Evolutionary conservation across 2,888 invertebrate species (phyloP), one percentile per base, ranked within the genome.

Genomic region (Melieria omissa): DNA sequence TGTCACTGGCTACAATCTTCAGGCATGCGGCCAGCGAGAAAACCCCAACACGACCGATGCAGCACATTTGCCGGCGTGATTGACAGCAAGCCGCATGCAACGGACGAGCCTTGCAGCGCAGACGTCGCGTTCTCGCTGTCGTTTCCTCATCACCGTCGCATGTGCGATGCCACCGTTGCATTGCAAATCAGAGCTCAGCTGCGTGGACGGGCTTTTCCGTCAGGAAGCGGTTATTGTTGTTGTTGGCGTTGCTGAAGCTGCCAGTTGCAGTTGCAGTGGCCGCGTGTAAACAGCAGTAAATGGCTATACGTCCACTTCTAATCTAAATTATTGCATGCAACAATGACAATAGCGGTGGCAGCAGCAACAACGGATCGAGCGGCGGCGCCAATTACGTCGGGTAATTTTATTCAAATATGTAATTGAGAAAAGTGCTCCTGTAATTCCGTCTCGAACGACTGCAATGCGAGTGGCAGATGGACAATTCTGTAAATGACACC

Each of bases 401-500:
- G 77, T 81, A 84, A 82, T 84, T 84, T 73, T 74, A 77, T 77
- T 76, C 77, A 76, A 76, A 75, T 74, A 80, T 74, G 80, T 83
- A 83, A 84, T 85, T 84, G 84, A 80, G 80, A 80, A 82, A 83
- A 84, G 82, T 84, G 83, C 84, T 82, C 79, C 83, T 78, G 82
- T 79, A 79, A 79, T 80, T 75, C 74, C 76, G 58, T 49, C 64
- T 58, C 61, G 46, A 57, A 47, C 14, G 66, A 29, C 61, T 65
- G 41, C 61, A n/a, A n/a, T 58, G 65, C 52, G 72, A 73, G 71
- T 76, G 73, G 74, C 76, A 76, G 76, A 72, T 74, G 76, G 72
- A 76, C 76, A 76, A 76, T 76, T 74, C 74, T 71, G 73, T 74
- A 74, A 76, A 73, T 76, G 74, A 74, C 73, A 73, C 74, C 73